Evolutionary conservation across 1,140 invertebrate genomes (phyloP).

Genomic region (Drosophila orosa): DNA sequence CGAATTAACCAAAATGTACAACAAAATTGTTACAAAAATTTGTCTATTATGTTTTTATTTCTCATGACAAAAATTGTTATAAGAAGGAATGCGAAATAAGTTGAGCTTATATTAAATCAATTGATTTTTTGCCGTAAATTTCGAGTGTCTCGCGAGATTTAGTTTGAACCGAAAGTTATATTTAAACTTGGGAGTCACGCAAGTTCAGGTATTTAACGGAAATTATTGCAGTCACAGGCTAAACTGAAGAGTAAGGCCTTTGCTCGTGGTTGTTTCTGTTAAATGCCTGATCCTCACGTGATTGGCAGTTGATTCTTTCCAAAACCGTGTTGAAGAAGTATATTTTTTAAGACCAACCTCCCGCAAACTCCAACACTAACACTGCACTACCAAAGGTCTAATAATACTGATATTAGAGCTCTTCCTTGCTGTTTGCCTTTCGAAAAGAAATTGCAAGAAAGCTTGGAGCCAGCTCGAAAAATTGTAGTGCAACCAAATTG

Average conservation of each 20-base stretch:
- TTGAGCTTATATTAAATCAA: constrained; percentile 29
- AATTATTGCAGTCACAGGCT: neutral
- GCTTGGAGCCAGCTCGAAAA: neutral
- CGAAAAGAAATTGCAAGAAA: neutral
- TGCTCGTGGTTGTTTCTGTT: neutral
- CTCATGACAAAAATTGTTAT: constrained; percentile 66
- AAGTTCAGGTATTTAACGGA: constrained; percentile 6
- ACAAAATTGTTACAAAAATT: constrained; percentile 67
- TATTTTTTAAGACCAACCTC: constrained; percentile 26
- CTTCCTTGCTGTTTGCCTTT: neutral
- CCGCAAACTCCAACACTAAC: constrained; percentile 27
- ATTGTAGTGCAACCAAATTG: neutral
- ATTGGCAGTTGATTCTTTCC: constrained; percentile 21
- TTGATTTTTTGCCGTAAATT: constrained; percentile 41
- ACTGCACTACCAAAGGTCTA: constrained; percentile 6
- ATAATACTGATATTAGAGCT: neutral
- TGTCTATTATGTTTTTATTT: constrained; percentile 54
- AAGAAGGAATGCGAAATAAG: constrained; percentile 26
- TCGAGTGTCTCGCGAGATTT: constrained; percentile 14
- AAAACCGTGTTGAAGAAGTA: constrained; percentile 11
- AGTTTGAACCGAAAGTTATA: constrained; percentile 19
- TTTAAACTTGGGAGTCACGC: constrained; percentile 8
- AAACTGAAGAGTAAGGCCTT: neutral
- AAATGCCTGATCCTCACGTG: neutral
- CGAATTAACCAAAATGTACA: constrained; percentile 73